A percentile compares a stretch with the other conserved stretches of the same genome.
Evolutionary conservation across 64 coral and sea anemone genomes (phyloP).

Genomic region (Cladopsammia gracilis): DNA sequence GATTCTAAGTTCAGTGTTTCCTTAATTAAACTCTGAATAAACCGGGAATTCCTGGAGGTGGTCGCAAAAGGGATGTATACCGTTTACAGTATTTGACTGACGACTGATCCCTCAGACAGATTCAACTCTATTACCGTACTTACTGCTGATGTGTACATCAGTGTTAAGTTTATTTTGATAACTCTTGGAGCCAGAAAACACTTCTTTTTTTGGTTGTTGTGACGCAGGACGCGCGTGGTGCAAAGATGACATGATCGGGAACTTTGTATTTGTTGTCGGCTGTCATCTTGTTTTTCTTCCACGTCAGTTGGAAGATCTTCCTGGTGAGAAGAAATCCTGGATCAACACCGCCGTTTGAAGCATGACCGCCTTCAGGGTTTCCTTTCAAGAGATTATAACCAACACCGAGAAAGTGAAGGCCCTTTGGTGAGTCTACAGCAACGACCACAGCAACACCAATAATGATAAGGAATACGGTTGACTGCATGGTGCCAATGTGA

Average conservation of each 20-base stretch:
- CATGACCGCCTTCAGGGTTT: neutral
- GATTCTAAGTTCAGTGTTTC: too few species aligned
- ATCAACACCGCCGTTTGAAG: neutral
- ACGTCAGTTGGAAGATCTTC: neutral
- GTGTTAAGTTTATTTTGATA: neutral
- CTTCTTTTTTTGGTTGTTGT: neutral
- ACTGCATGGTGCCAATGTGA: slow-evolving; percentile 18
- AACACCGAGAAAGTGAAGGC: neutral
- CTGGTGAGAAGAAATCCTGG: neutral
- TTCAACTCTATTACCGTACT: too few species aligned
- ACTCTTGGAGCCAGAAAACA: neutral
- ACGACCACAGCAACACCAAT: neutral
- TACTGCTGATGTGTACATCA: neutral
- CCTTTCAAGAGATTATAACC: neutral
- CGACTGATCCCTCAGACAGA: too few species aligned
- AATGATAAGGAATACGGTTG: neutral
- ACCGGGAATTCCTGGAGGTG: too few species aligned
- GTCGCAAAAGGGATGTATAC: too few species aligned
- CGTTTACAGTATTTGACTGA: too few species aligned
- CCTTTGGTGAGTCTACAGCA: neutral
- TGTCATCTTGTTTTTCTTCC: neutral
- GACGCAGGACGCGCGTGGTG: neutral
- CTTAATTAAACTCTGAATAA: too few species aligned
- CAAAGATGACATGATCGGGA: neutral
- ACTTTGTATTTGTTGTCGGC: neutral